These are phyloP conservation scores for Halisarca cf. caerulea DNA, from an alignment of 37 sponge, comb jelly and placozoan genomes.

Conservation along the genomic window DNA sequence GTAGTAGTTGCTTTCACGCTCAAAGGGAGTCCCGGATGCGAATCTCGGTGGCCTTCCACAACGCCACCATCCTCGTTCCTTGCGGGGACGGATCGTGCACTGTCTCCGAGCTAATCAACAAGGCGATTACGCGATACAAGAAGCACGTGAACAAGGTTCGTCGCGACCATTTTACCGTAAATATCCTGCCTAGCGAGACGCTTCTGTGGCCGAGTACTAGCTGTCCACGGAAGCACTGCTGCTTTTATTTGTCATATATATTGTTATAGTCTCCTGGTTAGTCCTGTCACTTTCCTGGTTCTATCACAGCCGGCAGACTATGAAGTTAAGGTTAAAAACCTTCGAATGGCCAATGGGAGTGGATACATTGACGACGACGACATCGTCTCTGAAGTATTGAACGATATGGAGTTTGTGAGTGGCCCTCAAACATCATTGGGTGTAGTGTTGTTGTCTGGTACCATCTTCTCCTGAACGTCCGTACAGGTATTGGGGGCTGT, in stretches of 20 bases:
- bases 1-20: no score
- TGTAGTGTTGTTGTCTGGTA: no score
- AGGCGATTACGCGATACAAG: slow-evolving; percentile 70
- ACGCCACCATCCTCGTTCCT: slow-evolving; percentile 73
- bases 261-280: neutral
- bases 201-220: no score
- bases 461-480: no score
- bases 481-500: no score
- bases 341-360: slow-evolving; percentile 50
- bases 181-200: no score
- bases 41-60: slow-evolving; percentile 66
- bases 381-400: slow-evolving; percentile 70
- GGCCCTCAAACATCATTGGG: no score
- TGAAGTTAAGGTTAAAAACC: slow-evolving; percentile 53
- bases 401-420: slow-evolving; percentile 80
- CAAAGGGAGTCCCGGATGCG: slow-evolving; percentile 32
- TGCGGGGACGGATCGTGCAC: slow-evolving; percentile 74
- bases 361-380: slow-evolving; percentile 73
- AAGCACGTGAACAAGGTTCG: slow-evolving; percentile 39
- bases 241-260: neutral
- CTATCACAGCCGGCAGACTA: slow-evolving; percentile 42
- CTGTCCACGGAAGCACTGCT: no score
- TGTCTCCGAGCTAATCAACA: slow-evolving; percentile 67
- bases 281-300: slow-evolving; percentile 12
- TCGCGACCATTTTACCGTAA: no score